A percentile compares a stretch with the other conserved stretches of the same genome.
Evolutionary conservation across 2,797 vertebrate species (phyloP).

Genomic region (Sebastes reedi): DNA sequence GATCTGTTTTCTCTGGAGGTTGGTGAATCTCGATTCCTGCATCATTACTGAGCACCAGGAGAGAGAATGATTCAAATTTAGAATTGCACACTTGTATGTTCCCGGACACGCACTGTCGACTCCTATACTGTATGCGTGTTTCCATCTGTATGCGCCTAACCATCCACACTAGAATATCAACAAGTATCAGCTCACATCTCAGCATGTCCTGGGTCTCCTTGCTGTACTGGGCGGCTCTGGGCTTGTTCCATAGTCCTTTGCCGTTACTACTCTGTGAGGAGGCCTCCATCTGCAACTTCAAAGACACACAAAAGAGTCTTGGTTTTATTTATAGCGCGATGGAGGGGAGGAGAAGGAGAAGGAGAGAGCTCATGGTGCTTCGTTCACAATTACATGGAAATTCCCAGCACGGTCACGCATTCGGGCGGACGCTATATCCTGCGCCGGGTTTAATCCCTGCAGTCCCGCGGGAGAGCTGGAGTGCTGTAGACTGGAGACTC

Average conservation of each 20-base stretch:
- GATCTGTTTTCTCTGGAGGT: conserved; percentile 84
- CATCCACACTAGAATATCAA: background rate
- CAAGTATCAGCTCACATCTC: conserved; percentile 75
- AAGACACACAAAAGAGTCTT: conserved; percentile 24
- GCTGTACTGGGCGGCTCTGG: conserved; percentile 75
- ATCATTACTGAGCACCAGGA: conserved; percentile 87
- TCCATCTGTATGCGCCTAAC: background rate
- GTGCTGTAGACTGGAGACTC: no score
- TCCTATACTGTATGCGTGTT: background rate
- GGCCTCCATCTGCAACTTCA: conserved; percentile 61
- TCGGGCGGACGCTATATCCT: conserved; percentile 67
- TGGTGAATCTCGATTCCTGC: conserved; percentile 85
- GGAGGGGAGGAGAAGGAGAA: conserved; percentile 62
- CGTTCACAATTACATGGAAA: conserved; percentile 83
- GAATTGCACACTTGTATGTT: background rate
- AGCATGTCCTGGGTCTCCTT: conserved; percentile 83
- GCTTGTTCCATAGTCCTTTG: conserved; percentile 71
- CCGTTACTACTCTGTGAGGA: background rate
- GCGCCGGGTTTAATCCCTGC: conserved; percentile 75
- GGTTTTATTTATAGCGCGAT: conserved; percentile 72
- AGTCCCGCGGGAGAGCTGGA: conserved; percentile 69
- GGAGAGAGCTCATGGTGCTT: conserved; percentile 62
- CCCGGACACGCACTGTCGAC: background rate
- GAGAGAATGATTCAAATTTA: background rate
- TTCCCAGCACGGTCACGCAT: conserved; percentile 79